Evolutionary conservation across 2,888 invertebrate species (phyloP), one percentile per base, ranked within the genome.

Genomic region (Junonia oenone): DNA sequence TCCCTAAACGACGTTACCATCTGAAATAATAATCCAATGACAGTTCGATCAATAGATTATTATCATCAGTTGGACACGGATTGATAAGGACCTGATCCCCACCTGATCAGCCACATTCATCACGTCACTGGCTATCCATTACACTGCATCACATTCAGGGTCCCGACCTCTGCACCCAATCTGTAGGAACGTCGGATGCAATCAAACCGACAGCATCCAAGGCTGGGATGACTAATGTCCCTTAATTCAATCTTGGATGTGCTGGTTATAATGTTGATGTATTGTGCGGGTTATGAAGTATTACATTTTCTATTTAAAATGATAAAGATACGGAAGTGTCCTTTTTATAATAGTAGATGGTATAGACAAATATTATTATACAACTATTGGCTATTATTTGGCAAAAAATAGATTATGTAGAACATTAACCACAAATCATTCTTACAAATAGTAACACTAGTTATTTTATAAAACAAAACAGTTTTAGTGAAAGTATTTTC

Each of bases 141-240:
- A 26, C 43, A 43, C 26, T 22, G 22, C 22, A 22, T 43, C 38
- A 17, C 17, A 17, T 15, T 26, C 22, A 43, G 22, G 26, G 47
- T 53, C 47, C 31, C 47, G 47, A 53, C 53, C 53, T 47, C 29
- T 47, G 53, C 40, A 38, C 53, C 53, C 53, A 58, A 58, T 58
- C 60, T 47, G 48, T 45, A 55, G 55, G 50, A 51, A 55, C 51
- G 59, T 59, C 59, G 57, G 56, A 60, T 43, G 43, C n/a, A 43
- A 43, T 43, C 43, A 43, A 43, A 43, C 43, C 22, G 43, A 43
- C 43, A 17, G 22, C 43, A 26, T 56, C 48, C 46, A 55, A 35
- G 56, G 51, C 17, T 55, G 19, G 57, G 51, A 45, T 60, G 57
- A 59, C 53, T 60, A 62, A 62, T 62, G 55, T 55, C 53, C 53